Conservation (phyloP, 1,140 invertebrate species). For the Dinoponera quadriceps region DNA sequence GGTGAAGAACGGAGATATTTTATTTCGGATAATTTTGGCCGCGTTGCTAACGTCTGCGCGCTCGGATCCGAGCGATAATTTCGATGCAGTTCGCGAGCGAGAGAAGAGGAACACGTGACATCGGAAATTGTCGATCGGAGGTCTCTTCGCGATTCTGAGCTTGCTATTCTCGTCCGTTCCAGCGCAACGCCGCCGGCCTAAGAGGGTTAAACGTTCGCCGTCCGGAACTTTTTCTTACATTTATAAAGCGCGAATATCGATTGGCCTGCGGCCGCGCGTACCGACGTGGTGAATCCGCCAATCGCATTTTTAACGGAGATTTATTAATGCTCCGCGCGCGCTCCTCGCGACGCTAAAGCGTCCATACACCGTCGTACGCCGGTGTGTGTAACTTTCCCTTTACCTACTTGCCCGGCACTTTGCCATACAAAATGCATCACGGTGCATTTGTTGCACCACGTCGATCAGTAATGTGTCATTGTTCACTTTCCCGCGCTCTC, state of each 20-base stretch:
- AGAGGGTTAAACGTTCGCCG: slow-evolving; percentile 18
- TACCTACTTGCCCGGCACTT: slow-evolving; percentile 43
- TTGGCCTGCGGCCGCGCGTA: slow-evolving; percentile 23
- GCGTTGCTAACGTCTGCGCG: slow-evolving; percentile 40
- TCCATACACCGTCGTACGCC: slow-evolving; percentile 18
- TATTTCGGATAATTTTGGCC: slow-evolving; percentile 55
- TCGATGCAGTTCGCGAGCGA: slow-evolving; percentile 16
- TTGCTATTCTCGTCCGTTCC: slow-evolving; percentile 41
- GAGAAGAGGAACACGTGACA: neutral
- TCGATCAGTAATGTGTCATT: slow-evolving; percentile 36
- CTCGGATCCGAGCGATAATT: slow-evolving; percentile 51
- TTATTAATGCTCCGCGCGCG: slow-evolving; percentile 43
- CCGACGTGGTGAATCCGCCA: slow-evolving; percentile 44
- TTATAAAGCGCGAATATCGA: slow-evolving; percentile 54
- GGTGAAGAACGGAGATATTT: neutral
- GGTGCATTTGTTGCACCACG: slow-evolving; percentile 29
- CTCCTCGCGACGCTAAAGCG: neutral
- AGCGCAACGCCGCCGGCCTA: neutral
- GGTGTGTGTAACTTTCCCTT: slow-evolving; percentile 38
- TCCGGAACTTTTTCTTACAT: slow-evolving; percentile 42
- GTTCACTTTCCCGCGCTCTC: slow-evolving; percentile 2
- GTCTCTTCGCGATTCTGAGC: slow-evolving; percentile 46
- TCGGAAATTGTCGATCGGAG: slow-evolving; percentile 40
- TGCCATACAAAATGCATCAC: slow-evolving; percentile 37
- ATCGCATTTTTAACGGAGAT: slow-evolving; percentile 26